Percentiles rank a stretch among this genome's conserved stretches.
These are phyloP conservation scores for Acanthopagrus latus DNA, from an alignment of 2,797 vertebrate species.

Conservation along the genomic window DNA sequence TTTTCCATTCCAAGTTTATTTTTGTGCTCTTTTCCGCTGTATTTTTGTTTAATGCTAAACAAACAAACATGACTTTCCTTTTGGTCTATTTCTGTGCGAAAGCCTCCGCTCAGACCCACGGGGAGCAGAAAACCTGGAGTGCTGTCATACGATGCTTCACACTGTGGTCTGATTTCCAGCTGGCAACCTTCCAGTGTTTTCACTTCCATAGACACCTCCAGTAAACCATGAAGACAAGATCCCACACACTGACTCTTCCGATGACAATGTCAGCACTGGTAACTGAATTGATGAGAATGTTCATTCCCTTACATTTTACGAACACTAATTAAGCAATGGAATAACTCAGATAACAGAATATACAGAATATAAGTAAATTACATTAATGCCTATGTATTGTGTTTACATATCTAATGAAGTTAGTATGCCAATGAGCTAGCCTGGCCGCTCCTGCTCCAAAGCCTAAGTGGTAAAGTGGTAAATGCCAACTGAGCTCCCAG, in stretches of 20 bases:
- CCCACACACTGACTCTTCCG: not conserved
- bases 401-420: too few species aligned
- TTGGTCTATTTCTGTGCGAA: conserved; percentile 24
- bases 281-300: not conserved
- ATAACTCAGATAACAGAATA: too few species aligned
- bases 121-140: not conserved
- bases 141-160: not conserved
- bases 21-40: conserved; percentile 65
- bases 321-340: not conserved
- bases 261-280: not conserved
- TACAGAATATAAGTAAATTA: too few species aligned
- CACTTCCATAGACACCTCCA: not conserved
- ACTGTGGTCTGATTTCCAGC: conserved; percentile 5
- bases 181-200: conserved; percentile 16
- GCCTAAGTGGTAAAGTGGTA: too few species aligned
- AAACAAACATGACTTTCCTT: conserved; percentile 45
- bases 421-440: too few species aligned
- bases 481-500: too few species aligned
- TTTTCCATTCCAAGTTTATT: conserved; percentile 54
- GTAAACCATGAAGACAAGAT: not conserved
- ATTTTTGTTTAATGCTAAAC: conserved; percentile 29
- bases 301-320: not conserved
- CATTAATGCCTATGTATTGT: too few species aligned
- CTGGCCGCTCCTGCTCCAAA: too few species aligned
- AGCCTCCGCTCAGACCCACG: not conserved